A percentile compares a stretch with the other conserved stretches of the same genome.
Conservation (phyloP, 2,888 invertebrate species). For the Hartigia nigra region DNA sequence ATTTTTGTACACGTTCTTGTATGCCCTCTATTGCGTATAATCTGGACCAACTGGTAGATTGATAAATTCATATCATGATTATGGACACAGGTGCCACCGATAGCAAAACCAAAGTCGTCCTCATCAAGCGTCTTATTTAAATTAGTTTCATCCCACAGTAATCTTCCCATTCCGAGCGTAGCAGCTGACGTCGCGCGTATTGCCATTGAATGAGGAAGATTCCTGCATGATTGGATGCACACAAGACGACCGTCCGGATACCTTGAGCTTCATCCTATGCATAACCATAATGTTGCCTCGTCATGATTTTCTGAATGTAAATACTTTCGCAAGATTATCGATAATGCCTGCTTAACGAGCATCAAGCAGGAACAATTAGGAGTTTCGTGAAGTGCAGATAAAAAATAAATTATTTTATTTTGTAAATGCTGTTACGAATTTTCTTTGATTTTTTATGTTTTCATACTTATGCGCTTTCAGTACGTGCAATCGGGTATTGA, state of each 20-base stretch:
- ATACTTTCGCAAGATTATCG: not conserved
- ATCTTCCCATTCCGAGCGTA: not conserved
- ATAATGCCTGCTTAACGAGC: not conserved
- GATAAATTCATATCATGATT: not conserved
- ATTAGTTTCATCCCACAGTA: conserved; percentile 14
- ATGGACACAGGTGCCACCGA: not conserved
- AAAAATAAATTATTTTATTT: not conserved
- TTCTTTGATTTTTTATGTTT: not conserved
- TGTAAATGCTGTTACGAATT: not conserved
- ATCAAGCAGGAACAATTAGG: not conserved
- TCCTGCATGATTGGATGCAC: conserved; percentile 39
- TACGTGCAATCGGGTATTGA: not conserved
- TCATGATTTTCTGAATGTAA: conserved; percentile 21
- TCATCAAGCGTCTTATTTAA: conserved; percentile 14
- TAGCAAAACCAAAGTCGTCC: not conserved
- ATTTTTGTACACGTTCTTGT: not conserved
- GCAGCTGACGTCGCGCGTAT: conserved; percentile 38
- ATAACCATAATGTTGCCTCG: conserved; percentile 41
- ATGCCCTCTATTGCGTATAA: not conserved
- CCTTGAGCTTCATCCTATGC: conserved; percentile 16
- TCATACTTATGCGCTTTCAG: not conserved
- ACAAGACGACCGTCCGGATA: conserved; percentile 22
- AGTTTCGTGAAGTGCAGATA: not conserved
- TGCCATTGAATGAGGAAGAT: conserved; percentile 39
- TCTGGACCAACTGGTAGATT: not conserved